Percentiles rank a stretch among this genome's conserved stretches.
phyloP scores from a whole-genome alignment of 35 echinoderm and acorn worm species.

The Heliocidaris tuberculata region DNA sequence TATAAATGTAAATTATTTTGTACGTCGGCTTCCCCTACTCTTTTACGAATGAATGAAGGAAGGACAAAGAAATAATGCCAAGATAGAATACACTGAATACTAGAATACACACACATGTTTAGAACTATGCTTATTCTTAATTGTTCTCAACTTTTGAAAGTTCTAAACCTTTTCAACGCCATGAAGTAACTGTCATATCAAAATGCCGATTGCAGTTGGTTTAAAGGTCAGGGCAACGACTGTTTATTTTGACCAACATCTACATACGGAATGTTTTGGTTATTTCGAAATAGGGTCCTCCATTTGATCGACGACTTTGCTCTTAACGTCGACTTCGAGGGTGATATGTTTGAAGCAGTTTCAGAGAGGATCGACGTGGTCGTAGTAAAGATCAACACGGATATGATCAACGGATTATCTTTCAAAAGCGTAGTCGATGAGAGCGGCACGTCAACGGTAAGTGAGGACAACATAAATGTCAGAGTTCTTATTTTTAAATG shows the following conservation, averaged over 20 bases:
- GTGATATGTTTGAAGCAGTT: constrained; percentile 7
- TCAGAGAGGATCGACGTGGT: constrained; percentile 49
- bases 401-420: constrained; percentile 35
- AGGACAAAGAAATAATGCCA: too few relatives aligned
- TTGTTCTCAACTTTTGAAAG: too few relatives aligned
- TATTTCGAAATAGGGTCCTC: constrained; percentile 38
- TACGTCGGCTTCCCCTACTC: too few relatives aligned
- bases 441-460: constrained; percentile 31
- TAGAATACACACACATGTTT: too few relatives aligned
- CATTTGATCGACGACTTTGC: constrained; percentile 50
- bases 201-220: too few relatives aligned
- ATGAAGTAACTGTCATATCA: too few relatives aligned
- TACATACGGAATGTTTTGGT: neutral
- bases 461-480: neutral
- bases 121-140: too few relatives aligned
- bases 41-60: too few relatives aligned
- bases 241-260: neutral
- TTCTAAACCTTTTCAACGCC: too few relatives aligned
- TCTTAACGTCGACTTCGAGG: constrained; percentile 44
- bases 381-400: constrained; percentile 15
- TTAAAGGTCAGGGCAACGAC: neutral
- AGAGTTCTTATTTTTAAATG: too few relatives aligned
- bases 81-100: too few relatives aligned
- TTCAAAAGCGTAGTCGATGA: constrained; percentile 13
- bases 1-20: too few relatives aligned